Percentiles rank a stretch among this genome's conserved stretches.
Conservation (phyloP, 2,113 vertebrate genomes). For the Tragulus kanchil region DNA sequence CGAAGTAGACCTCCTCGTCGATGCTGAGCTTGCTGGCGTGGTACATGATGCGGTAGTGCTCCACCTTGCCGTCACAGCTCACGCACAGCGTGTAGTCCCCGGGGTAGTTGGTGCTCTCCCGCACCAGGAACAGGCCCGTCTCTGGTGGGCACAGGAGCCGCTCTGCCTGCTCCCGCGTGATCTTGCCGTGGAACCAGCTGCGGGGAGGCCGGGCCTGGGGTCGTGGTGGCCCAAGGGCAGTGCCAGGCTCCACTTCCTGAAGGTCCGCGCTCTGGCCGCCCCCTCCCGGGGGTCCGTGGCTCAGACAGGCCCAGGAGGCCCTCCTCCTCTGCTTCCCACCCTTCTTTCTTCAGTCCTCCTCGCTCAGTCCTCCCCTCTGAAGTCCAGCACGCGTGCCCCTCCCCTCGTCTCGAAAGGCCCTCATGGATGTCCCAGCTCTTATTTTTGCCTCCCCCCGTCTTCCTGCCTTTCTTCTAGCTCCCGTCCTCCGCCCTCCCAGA, state of each 20-base stretch:
- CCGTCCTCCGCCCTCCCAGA: not conserved
- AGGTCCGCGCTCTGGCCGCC: no score
- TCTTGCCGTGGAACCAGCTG: constrained; percentile 99
- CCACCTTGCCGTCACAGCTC: constrained; percentile 97
- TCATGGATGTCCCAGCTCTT: not conserved
- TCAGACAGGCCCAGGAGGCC: not conserved
- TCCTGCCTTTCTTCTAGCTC: not conserved
- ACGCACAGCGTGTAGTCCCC: constrained; percentile 99
- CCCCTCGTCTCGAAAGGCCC: not conserved
- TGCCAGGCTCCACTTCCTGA: not conserved
- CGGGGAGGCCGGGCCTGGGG: not conserved
- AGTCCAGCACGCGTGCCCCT: accelerated
- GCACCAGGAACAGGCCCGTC: constrained; percentile 95
- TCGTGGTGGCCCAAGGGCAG: not conserved
- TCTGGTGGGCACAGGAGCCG: constrained; percentile 93
- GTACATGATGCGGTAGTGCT: constrained; percentile 99
- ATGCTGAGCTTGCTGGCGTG: constrained; percentile 96
- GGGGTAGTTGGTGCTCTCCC: constrained; percentile 98
- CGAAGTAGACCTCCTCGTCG: constrained; percentile 96
- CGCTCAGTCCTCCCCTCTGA: not conserved
- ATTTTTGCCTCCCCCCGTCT: not conserved
- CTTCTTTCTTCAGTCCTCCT: not conserved
- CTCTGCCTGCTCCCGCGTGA: constrained; percentile 96
- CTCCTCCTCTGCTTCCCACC: not conserved
- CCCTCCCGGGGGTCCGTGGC: not conserved